Conservation (phyloP, 1,140 invertebrate genomes). For the Pseudoatta argentina region DNA sequence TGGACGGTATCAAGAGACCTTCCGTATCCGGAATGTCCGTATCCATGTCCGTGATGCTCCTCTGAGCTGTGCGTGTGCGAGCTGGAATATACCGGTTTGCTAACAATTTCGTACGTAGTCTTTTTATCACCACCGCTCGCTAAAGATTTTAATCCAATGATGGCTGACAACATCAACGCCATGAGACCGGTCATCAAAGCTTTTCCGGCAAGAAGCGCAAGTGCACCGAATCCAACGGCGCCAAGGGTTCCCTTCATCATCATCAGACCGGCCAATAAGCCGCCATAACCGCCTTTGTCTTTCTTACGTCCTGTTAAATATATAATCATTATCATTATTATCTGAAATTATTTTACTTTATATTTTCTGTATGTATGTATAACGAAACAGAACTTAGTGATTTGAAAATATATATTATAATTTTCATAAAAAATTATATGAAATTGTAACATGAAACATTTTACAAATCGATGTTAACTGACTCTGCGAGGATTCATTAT, state of each 20-base stretch:
- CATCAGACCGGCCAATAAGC: conserved; percentile 84
- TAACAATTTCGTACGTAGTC: conserved; percentile 94
- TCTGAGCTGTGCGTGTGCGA: conserved; percentile 91
- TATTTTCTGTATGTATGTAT: neutral
- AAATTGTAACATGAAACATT: neutral
- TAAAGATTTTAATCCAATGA: conserved; percentile 92
- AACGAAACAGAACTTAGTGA: neutral
- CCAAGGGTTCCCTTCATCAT: conserved; percentile 89
- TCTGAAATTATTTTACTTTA: neutral
- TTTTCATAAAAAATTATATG: neutral
- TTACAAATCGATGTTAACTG: neutral
- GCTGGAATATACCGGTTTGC: conserved; percentile 92
- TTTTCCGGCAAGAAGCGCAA: conserved; percentile 93
- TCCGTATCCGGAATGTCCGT: conserved; percentile 86
- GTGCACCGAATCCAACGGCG: conserved; percentile 91
- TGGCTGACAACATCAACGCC: conserved; percentile 92
- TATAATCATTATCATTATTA: conserved; percentile 32
- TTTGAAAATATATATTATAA: neutral
- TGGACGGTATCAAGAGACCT: conserved; percentile 86
- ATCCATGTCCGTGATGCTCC: conserved; percentile 88
- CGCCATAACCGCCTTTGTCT: conserved; percentile 82
- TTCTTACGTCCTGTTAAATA: conserved; percentile 86
- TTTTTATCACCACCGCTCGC: conserved; percentile 89
- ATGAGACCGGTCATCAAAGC: conserved; percentile 93
- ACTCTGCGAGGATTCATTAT: neutral